These are phyloP conservation scores for Nesidiocoris tenuis DNA, from an alignment of 2,888 invertebrate genomes.

Conservation along the genomic window DNA sequence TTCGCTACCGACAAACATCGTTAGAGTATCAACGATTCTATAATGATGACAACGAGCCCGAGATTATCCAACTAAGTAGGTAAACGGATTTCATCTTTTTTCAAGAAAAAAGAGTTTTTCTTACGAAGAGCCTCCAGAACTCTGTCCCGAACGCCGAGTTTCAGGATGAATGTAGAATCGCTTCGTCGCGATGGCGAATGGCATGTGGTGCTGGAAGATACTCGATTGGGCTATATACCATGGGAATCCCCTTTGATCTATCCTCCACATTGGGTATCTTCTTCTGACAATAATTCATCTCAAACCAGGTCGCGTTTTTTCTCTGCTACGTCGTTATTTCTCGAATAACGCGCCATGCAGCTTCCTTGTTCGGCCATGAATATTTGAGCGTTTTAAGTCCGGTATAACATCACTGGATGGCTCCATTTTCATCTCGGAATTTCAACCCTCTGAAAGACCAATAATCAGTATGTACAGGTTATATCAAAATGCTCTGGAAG, in stretches of 20 bases:
- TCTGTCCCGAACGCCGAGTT: too few species aligned
- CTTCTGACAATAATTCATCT: not conserved
- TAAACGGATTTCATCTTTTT: too few species aligned
- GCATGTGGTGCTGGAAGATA: not conserved
- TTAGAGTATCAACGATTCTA: not conserved
- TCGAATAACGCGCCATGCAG: not conserved
- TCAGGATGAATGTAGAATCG: not conserved
- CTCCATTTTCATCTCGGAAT: too few species aligned
- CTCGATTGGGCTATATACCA: not conserved
- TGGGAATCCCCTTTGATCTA: not conserved
- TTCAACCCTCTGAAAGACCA: too few species aligned
- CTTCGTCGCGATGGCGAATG: not conserved
- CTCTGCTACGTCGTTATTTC: not conserved
- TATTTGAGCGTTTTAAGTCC: not conserved
- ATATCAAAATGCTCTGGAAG: too few species aligned
- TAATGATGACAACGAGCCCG: too few species aligned
- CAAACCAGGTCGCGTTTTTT: not conserved
- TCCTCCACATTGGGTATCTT: not conserved
- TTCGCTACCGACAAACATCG: not conserved
- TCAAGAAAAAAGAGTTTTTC: too few species aligned
- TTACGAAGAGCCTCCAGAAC: too few species aligned
- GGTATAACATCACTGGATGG: too few species aligned
- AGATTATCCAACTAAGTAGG: too few species aligned
- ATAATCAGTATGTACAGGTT: too few species aligned
- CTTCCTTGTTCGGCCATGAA: not conserved